phyloP scores from a whole-genome alignment of 2,113 vertebrate species.

The Nycticorax nycticorax region DNA sequence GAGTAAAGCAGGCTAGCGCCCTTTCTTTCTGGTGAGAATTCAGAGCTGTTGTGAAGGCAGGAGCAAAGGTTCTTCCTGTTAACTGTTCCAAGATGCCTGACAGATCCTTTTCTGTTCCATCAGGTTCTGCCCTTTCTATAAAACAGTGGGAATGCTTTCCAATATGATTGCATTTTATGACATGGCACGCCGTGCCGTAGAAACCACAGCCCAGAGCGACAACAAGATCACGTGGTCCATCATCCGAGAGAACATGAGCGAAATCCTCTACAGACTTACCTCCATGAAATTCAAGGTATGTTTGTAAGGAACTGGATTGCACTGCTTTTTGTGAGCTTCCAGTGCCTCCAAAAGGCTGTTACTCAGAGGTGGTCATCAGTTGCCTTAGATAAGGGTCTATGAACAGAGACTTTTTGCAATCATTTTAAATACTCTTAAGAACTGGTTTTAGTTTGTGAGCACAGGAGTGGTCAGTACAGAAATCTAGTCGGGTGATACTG shows the following conservation, averaged over 20 bases:
- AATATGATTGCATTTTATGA: slow-evolving; percentile 97
- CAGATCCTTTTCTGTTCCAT: not conserved
- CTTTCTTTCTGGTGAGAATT: not conserved
- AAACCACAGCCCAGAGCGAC: slow-evolving; percentile 96
- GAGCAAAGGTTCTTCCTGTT: not conserved
- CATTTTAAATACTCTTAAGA: not conserved
- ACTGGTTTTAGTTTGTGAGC: not conserved
- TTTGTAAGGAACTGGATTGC: not conserved
- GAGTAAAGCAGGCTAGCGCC: not conserved
- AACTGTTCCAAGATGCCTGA: not conserved
- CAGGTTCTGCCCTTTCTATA: slow-evolving; percentile 98
- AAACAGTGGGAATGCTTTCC: slow-evolving; percentile 94
- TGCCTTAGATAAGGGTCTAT: not conserved
- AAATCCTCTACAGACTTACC: slow-evolving; percentile 93
- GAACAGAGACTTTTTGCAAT: not conserved
- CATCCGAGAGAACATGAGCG: slow-evolving; percentile 94
- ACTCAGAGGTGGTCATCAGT: not conserved
- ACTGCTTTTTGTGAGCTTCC: not conserved
- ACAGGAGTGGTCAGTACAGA: not conserved
- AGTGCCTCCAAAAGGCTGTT: not conserved
- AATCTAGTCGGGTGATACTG: not conserved
- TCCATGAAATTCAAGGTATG: slow-evolving; percentile 98
- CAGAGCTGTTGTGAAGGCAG: not conserved
- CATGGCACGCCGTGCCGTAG: slow-evolving; percentile 95
- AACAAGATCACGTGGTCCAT: slow-evolving; percentile 98